Conservation (phyloP, 1,140 invertebrate species). For the Pogonognathellus flavescens region DNA sequence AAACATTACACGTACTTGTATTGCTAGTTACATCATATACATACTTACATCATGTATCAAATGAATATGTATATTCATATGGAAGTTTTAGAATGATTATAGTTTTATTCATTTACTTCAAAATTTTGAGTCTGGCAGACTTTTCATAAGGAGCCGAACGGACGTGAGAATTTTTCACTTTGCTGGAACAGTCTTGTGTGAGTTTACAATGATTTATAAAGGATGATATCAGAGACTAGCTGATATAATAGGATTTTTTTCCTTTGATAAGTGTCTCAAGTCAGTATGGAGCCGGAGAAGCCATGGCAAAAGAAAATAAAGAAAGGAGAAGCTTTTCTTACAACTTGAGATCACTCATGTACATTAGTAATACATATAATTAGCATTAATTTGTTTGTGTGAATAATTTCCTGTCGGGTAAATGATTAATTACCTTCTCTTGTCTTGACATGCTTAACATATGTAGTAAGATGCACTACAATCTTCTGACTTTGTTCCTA, state of each 20-base stretch:
- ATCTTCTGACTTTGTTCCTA: background rate
- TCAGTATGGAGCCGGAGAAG: conserved; percentile 36
- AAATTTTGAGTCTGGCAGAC: conserved; percentile 12
- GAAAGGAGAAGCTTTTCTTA: conserved; percentile 6
- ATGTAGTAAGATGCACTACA: background rate
- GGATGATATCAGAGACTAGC: conserved; percentile 36
- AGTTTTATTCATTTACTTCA: background rate
- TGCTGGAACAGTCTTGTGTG: conserved; percentile 31
- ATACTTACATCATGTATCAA: background rate
- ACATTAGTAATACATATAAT: conserved; percentile 63
- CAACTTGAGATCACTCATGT: background rate
- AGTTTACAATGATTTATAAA: conserved; percentile 38
- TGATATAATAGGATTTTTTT: conserved; percentile 30
- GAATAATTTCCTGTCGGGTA: conserved; percentile 62
- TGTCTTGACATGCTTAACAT: conserved; percentile 32
- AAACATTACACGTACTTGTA: too few species aligned
- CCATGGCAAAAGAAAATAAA: background rate
- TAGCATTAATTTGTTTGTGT: conserved; percentile 67
- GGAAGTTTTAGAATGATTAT: too few species aligned
- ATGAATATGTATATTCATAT: too few species aligned
- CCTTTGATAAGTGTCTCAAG: conserved; percentile 40
- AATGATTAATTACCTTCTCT: conserved; percentile 64
- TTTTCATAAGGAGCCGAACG: conserved; percentile 41
- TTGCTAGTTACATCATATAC: background rate
- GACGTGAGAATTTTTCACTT: conserved; percentile 48